Evolutionary conservation across 2,113 vertebrate species (phyloP).

Genomic region (Platysteira castanea): DNA sequence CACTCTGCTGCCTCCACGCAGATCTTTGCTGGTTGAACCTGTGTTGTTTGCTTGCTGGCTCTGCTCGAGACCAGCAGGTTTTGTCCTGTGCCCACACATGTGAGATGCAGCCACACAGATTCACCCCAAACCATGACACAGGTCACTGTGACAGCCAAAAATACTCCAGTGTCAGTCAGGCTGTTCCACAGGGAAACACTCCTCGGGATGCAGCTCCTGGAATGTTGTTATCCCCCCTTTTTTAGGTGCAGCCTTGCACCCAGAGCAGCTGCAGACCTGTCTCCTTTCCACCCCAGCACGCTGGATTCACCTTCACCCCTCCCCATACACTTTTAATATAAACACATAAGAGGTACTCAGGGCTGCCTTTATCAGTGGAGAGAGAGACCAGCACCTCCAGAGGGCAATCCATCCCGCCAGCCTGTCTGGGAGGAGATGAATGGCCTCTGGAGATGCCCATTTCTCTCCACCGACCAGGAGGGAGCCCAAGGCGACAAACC

Average conservation of each 20-base stretch:
- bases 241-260: background rate
- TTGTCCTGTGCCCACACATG: accelerated
- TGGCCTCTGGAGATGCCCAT: slow-evolving; percentile 13
- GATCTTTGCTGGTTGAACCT: background rate
- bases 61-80: background rate
- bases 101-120: background rate
- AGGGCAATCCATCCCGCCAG: background rate
- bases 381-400: background rate
- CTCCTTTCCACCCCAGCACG: background rate
- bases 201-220: background rate
- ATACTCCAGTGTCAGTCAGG: background rate
- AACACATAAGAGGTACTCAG: background rate
- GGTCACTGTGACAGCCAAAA: background rate
- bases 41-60: background rate
- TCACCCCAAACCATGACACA: accelerated
- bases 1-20: background rate
- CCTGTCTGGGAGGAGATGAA: slow-evolving; percentile 6
- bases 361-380: background rate
- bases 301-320: background rate
- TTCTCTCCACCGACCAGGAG: background rate
- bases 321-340: background rate
- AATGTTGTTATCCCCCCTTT: background rate
- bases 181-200: background rate
- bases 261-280: background rate
- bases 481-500: background rate